A percentile compares a stretch with the other conserved stretches of the same genome.
phyloP scores from a whole-genome alignment of 2,113 vertebrate genomes.

The Platanista minor region DNA sequence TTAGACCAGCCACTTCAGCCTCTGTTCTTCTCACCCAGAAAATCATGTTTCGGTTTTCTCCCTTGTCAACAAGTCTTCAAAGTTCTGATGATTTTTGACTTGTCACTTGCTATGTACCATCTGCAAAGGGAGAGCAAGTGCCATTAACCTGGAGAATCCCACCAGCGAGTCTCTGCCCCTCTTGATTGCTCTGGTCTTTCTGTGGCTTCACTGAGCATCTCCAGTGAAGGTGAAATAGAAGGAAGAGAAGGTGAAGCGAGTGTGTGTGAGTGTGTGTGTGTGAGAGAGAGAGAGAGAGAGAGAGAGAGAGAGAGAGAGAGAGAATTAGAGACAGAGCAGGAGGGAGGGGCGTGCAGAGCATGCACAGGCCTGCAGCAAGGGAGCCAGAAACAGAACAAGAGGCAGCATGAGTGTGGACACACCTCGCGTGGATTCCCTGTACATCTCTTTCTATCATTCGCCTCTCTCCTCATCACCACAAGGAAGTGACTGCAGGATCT shows the following conservation, averaged over 20 bases:
- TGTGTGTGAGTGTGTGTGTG: not conserved
- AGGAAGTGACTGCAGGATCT: not conserved
- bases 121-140: not conserved
- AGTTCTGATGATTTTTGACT: not conserved
- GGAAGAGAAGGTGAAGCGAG: not conserved
- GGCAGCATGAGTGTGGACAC: fast-evolving
- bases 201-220: not conserved
- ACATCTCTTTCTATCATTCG: fast-evolving
- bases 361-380: fast-evolving
- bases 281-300: too few species aligned
- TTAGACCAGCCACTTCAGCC: too few species aligned
- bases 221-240: not conserved
- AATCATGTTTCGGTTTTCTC: not conserved
- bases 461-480: not conserved
- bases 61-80: not conserved
- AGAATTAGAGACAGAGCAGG: not conserved
- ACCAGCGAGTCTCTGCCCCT: too few species aligned
- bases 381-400: not conserved
- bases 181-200: not conserved
- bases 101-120: not conserved
- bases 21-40: not conserved
- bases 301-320: not conserved
- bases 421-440: fast-evolving
- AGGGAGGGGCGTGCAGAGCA: not conserved
- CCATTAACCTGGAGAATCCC: not conserved